A percentile compares a stretch with the other conserved stretches of the same genome.
phyloP scores from a whole-genome alignment of 2,113 vertebrate species.

The Dipodomys spectabilis region DNA sequence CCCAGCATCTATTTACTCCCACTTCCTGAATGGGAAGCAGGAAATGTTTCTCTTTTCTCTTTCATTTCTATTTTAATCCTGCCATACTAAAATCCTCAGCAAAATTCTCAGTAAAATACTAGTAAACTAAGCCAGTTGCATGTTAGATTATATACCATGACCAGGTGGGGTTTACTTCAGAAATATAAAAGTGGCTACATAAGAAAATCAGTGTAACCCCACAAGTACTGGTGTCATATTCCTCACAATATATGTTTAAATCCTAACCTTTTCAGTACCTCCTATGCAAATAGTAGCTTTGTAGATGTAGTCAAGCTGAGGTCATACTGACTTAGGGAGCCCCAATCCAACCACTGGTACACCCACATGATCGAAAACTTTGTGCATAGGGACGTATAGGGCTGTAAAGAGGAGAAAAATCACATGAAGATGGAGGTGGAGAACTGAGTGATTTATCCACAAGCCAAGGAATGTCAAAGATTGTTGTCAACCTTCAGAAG shows the following conservation, averaged over 20 bases:
- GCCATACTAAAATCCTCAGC: no score
- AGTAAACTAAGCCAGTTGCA: background rate
- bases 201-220: background rate
- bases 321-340: background rate
- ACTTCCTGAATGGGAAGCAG: no score
- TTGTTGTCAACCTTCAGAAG: background rate
- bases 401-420: background rate
- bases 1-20: no score
- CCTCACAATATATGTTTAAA: background rate
- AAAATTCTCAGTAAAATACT: background rate
- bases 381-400: background rate
- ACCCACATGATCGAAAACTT: background rate
- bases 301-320: background rate
- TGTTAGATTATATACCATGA: background rate
- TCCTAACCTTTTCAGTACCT: background rate
- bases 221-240: background rate
- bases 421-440: background rate
- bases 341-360: background rate
- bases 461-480: background rate
- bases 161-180: background rate
- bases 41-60: no score
- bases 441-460: background rate
- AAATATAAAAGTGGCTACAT: constrained; percentile 1
- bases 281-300: background rate
- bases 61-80: no score